Evolutionary conservation across 92 coral and sea anemone species (phyloP).

Genomic region (Chrysogorgia sp.): DNA sequence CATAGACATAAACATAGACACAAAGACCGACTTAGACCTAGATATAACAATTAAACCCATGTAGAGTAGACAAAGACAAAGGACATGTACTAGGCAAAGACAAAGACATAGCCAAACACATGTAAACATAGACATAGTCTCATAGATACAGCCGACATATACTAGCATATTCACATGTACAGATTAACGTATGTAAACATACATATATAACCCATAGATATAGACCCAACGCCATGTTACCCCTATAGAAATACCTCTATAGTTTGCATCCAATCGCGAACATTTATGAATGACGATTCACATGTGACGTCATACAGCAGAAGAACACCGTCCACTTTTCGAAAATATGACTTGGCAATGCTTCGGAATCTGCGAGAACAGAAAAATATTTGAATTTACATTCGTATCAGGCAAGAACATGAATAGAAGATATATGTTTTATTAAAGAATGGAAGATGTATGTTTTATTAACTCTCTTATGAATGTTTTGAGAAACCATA

Average conservation of each 20-base stretch:
- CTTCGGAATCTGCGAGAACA: constrained; percentile 79
- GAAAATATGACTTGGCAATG: constrained; percentile 92
- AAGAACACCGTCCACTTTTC: constrained; percentile 92
- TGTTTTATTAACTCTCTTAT: background rate
- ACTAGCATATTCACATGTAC: too few species aligned
- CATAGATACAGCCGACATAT: too few species aligned
- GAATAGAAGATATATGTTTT: background rate
- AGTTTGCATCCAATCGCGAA: constrained; percentile 94
- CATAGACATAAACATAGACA: background rate
- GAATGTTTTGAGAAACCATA: too few species aligned
- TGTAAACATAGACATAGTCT: too few species aligned
- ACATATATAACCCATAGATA: background rate
- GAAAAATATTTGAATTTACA: background rate
- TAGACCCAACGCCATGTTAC: background rate
- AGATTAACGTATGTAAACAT: too few species aligned
- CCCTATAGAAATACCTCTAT: constrained; percentile 67
- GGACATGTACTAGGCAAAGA: too few species aligned
- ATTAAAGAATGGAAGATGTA: background rate
- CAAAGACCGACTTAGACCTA: background rate
- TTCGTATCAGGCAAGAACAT: too few species aligned
- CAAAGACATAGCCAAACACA: background rate
- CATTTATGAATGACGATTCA: constrained; percentile 84
- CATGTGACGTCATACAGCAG: constrained; percentile 94
- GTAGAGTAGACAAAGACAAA: too few species aligned
- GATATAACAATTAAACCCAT: too few species aligned